Percentiles rank a stretch among this genome's conserved stretches.
Conservation (phyloP, 2,888 invertebrate species). For the Entomobrya proxima region DNA sequence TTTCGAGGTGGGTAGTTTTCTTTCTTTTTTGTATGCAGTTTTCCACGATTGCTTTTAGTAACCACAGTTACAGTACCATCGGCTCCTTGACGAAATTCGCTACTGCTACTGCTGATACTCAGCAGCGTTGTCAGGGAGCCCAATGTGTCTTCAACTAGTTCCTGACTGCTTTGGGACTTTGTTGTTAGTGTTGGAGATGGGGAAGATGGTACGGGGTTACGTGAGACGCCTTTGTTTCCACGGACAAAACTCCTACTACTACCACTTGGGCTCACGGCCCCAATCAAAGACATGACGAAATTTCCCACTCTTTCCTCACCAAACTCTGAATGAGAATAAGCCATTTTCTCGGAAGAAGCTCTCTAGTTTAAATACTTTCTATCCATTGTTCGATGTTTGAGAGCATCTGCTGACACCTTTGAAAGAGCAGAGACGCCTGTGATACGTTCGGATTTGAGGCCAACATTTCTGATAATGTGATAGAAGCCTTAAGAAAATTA, state of each 20-base stretch:
- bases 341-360: not conserved
- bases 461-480: too few species aligned
- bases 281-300: slow-evolving; percentile 39
- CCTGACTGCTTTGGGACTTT: slow-evolving; percentile 23
- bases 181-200: not conserved
- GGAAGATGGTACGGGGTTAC: not conserved
- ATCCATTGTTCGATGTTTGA: not conserved
- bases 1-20: slow-evolving; percentile 12
- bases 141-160: slow-evolving; percentile 29
- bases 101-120: not conserved
- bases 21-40: not conserved
- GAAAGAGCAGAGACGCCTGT: too few species aligned
- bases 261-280: not conserved
- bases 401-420: too few species aligned
- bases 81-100: not conserved
- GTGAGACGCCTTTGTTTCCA: not conserved
- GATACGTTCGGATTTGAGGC: too few species aligned
- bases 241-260: not conserved
- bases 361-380: slow-evolving; percentile 1
- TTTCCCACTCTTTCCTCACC: slow-evolving; percentile 2
- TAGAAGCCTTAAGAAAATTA: too few species aligned
- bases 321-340: not conserved
- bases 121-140: not conserved
- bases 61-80: not conserved
- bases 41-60: not conserved